A percentile compares a stretch with the other conserved stretches of the same genome.
Evolutionary conservation across 1,140 invertebrate species (phyloP).

Genomic region (Pollicipes pollicipes): DNA sequence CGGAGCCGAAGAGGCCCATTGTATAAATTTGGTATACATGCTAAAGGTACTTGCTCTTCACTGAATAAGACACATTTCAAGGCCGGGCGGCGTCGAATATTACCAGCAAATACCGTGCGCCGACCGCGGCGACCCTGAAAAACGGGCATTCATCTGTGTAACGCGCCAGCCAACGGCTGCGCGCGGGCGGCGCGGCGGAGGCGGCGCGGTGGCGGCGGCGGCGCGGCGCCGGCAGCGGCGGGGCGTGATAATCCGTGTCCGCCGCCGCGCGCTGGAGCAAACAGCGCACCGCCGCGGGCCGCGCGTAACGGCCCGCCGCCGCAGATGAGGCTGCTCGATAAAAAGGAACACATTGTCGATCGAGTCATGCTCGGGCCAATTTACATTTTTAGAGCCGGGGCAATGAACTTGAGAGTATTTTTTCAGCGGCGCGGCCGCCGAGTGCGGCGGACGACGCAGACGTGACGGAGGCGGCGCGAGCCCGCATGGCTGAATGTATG

Average conservation of each 20-base stretch:
- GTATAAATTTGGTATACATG: constrained; percentile 2
- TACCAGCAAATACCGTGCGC: neutral
- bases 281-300: neutral
- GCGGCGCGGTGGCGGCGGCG: neutral
- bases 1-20: neutral
- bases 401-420: neutral
- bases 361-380: neutral
- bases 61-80: constrained; percentile 2
- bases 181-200: neutral
- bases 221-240: no score
- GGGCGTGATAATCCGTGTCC: neutral
- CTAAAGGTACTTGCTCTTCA: constrained; percentile 1
- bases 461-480: neutral
- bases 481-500: neutral
- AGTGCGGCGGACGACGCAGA: no score
- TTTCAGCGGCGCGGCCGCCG: neutral
- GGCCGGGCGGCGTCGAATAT: neutral
- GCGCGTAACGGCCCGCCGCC: neutral
- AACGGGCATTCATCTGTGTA: neutral
- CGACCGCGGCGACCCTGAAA: neutral
- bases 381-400: constrained; percentile 1
- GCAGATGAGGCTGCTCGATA: neutral
- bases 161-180: neutral
- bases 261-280: neutral
- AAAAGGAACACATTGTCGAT: neutral